phyloP scores from a whole-genome alignment of 2,797 vertebrate species.

The Buceros bicornis region DNA sequence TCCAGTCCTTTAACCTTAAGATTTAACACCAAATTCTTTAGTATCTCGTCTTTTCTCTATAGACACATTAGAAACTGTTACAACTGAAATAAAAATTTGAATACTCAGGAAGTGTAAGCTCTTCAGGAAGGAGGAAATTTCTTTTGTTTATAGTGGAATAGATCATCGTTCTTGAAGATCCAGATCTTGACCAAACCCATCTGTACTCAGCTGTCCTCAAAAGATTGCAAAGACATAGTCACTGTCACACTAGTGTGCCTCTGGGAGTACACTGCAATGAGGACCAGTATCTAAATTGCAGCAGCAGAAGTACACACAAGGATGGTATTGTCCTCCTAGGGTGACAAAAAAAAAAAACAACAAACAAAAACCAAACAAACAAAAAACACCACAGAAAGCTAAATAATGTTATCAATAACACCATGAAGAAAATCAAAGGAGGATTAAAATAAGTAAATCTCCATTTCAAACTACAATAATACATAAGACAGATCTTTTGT shows the following conservation, averaged over 20 bases:
- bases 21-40: neutral
- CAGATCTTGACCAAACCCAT: neutral
- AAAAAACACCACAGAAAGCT: neutral
- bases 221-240: neutral
- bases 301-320: neutral
- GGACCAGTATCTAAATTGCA: neutral
- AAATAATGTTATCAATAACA: neutral
- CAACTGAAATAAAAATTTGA: neutral
- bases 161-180: neutral
- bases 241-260: neutral
- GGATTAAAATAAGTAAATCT: neutral
- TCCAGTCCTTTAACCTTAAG: neutral
- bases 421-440: neutral
- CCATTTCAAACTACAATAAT: neutral
- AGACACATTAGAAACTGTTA: neutral
- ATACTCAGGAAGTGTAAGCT: accelerated
- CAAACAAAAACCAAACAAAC: too few species aligned
- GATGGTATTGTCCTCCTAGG: neutral
- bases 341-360: neutral
- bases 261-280: neutral
- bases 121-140: neutral
- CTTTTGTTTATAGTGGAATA: neutral
- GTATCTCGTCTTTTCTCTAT: neutral
- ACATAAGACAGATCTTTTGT: neutral
- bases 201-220: neutral